A percentile compares a stretch with the other conserved stretches of the same genome.
phyloP scores from a whole-genome alignment of 2,888 invertebrate genomes.

The Nomada lathburiana region DNA sequence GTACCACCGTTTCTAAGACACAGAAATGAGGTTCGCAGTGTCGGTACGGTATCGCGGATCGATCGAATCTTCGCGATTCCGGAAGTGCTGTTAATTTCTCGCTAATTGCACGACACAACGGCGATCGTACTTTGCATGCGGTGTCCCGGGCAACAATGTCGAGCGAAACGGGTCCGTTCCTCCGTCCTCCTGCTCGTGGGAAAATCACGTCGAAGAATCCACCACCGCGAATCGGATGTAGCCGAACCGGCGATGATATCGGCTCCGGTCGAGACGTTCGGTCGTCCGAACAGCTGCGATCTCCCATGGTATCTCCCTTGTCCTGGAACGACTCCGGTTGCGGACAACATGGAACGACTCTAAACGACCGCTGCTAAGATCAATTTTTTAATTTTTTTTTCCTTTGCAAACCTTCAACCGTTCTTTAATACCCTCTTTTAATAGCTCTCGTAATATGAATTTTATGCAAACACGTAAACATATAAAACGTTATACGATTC shows the following conservation, averaged over 20 bases:
- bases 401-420: too few species aligned
- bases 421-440: too few species aligned
- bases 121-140: conserved; percentile 48
- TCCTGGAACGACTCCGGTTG: not conserved
- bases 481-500: too few species aligned
- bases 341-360: too few species aligned
- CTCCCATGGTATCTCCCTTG: conserved; percentile 23
- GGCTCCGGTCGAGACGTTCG: conserved; percentile 51
- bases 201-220: conserved; percentile 57
- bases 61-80: conserved; percentile 15
- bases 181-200: conserved; percentile 62
- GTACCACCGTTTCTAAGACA: too few species aligned
- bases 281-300: conserved; percentile 44
- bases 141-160: conserved; percentile 53
- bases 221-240: conserved; percentile 61
- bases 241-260: conserved; percentile 66
- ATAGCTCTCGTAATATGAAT: too few species aligned
- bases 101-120: conserved; percentile 53
- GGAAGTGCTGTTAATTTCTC: conserved; percentile 54
- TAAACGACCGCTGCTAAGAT: too few species aligned
- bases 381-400: too few species aligned
- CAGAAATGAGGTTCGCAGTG: not conserved
- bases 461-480: too few species aligned
- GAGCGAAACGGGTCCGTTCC: conserved; percentile 49
- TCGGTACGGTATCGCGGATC: conserved; percentile 20